phyloP scores from a whole-genome alignment of 2,888 invertebrate species.

The Dexiosoma caninum region DNA sequence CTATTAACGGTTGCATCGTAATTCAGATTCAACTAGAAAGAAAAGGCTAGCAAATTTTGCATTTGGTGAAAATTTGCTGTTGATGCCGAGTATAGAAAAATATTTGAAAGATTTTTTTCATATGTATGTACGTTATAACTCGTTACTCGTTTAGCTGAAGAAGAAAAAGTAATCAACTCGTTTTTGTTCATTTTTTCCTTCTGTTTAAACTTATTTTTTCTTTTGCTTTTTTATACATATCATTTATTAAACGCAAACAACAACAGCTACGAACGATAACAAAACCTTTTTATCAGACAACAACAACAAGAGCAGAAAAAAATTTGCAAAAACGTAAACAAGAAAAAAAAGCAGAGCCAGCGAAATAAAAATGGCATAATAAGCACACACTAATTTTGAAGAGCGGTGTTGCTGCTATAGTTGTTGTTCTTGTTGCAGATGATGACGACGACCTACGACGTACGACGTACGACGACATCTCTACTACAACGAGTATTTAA shows the following conservation, averaged over 20 bases:
- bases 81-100: background rate
- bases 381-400: conserved; percentile 38
- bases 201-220: too few relatives aligned
- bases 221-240: background rate
- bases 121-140: conserved; percentile 46
- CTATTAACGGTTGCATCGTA: background rate
- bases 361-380: conserved; percentile 54
- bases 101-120: background rate
- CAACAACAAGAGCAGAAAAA: conserved; percentile 23
- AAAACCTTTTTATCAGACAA: conserved; percentile 36
- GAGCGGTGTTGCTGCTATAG: conserved; percentile 30
- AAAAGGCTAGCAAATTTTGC: background rate
- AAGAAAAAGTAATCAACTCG: conserved; percentile 52
- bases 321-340: conserved; percentile 52
- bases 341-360: conserved; percentile 32
- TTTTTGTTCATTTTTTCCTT: conserved; percentile 41
- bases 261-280: conserved; percentile 27
- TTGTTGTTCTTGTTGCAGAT: conserved; percentile 38
- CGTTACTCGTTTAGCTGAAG: conserved; percentile 55
- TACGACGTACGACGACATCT: conserved; percentile 60
- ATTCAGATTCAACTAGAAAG: background rate
- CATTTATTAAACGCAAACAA: conserved; percentile 12
- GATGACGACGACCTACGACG: conserved; percentile 34
- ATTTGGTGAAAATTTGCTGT: conserved; percentile 5
- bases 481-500: conserved; percentile 58